A percentile compares a stretch with the other conserved stretches of the same genome.
Evolutionary conservation across 2,888 invertebrate genomes (phyloP).

Genomic region (Calliphora vomitoria): DNA sequence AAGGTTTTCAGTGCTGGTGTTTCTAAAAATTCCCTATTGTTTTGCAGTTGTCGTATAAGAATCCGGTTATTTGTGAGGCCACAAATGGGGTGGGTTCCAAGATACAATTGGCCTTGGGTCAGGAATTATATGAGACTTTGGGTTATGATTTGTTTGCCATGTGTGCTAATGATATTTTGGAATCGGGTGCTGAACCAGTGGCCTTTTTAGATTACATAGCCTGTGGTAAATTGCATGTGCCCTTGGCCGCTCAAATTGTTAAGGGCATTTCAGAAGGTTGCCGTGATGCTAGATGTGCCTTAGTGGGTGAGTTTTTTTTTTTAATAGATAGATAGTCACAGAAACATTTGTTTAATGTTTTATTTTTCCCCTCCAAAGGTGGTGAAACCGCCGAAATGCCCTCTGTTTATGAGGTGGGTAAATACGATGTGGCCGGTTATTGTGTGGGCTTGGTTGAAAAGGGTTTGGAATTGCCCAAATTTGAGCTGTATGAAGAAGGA

Average conservation of each 20-base stretch:
- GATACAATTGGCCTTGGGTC: slow-evolving; percentile 94
- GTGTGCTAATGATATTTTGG: slow-evolving; percentile 98
- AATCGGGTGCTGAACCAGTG: slow-evolving; percentile 97
- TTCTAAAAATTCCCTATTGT: not conserved
- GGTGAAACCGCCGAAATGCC: slow-evolving; percentile 99
- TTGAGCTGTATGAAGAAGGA: slow-evolving; percentile 88
- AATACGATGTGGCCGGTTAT: slow-evolving; percentile 98
- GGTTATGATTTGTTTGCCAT: slow-evolving; percentile 98
- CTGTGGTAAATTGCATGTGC: slow-evolving; percentile 92
- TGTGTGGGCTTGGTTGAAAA: slow-evolving; percentile 96
- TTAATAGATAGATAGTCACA: not conserved
- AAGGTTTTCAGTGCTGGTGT: not conserved
- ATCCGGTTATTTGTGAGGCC: slow-evolving; percentile 96
- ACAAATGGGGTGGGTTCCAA: slow-evolving; percentile 99
- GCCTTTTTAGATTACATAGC: slow-evolving; percentile 99
- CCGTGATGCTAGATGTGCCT: slow-evolving; percentile 92
- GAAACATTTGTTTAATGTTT: not conserved
- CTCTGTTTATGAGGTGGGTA: slow-evolving; percentile 93
- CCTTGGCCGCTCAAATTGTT: slow-evolving; percentile 91
- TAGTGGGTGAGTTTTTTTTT: slow-evolving; percentile 89
- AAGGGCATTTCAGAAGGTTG: slow-evolving; percentile 96
- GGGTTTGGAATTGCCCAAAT: slow-evolving; percentile 88
- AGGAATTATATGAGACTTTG: slow-evolving; percentile 91
- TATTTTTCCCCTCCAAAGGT: slow-evolving; percentile 79
- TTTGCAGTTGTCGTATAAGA: slow-evolving; percentile 85